phyloP scores from a whole-genome alignment of 2,113 vertebrate species.

The Hoplias malabaricus region DNA sequence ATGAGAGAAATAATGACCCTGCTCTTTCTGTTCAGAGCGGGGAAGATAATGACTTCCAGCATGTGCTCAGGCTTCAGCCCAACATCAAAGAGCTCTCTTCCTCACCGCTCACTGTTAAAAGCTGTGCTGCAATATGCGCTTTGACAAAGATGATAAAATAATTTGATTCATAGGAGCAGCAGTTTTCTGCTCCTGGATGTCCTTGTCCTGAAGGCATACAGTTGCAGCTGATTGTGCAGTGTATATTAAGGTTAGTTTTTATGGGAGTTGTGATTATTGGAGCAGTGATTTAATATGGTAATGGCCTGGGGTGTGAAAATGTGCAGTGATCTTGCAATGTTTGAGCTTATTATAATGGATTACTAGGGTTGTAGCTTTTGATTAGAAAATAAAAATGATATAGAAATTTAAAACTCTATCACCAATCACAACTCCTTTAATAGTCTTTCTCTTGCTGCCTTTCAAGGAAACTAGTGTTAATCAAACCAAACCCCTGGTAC shows the following conservation, averaged over 20 bases:
- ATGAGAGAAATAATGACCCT: slow-evolving; percentile 13
- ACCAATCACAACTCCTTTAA: neutral
- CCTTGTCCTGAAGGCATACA: neutral
- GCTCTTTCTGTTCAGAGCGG: neutral
- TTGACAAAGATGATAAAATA: slow-evolving; percentile 6
- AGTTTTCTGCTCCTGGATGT: slow-evolving; percentile 17
- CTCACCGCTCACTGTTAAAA: slow-evolving; percentile 8
- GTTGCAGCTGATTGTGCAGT: neutral
- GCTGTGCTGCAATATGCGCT: slow-evolving; percentile 1
- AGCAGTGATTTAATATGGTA: slow-evolving; percentile 40
- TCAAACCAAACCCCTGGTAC: too few relatives aligned
- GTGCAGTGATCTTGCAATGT: neutral
- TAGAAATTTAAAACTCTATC: neutral
- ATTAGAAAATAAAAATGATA: neutral
- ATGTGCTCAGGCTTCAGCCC: neutral
- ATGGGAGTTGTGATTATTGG: neutral
- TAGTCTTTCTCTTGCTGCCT: too few relatives aligned
- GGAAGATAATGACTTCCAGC: slow-evolving; percentile 29
- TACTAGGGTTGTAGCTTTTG: neutral
- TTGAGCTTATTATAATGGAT: neutral
- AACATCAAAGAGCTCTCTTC: slow-evolving; percentile 23
- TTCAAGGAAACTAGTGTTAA: too few relatives aligned
- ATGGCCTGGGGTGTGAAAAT: neutral
- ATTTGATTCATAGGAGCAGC: slow-evolving; percentile 10
- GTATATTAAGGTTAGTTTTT: slow-evolving; percentile 3